A percentile compares a stretch with the other conserved stretches of the same genome.
phyloP scores from a whole-genome alignment of 2,888 invertebrate genomes.

The Drosophila pseudotalamancana region DNA sequence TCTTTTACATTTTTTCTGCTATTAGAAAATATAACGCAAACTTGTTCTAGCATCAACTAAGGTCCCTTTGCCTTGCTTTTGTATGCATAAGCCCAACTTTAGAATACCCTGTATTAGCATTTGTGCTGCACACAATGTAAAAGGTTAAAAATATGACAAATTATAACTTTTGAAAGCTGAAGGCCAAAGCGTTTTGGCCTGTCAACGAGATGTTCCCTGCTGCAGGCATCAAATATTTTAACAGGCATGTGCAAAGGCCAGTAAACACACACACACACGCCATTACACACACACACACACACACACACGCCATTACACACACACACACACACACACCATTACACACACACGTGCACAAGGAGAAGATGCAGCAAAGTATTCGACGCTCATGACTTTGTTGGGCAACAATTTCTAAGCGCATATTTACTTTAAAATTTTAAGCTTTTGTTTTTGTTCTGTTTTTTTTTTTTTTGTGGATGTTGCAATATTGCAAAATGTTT shows the following conservation, averaged over 20 bases:
- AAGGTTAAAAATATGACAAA: not conserved
- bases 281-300: slow-evolving; percentile 14
- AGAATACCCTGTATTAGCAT: not conserved
- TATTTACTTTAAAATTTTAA: slow-evolving; percentile 39
- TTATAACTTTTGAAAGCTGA: not conserved
- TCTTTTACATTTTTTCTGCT: too few species aligned
- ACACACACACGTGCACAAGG: slow-evolving; percentile 9
- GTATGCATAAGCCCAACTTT: too few species aligned
- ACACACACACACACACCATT: not conserved
- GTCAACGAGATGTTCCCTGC: slow-evolving; percentile 1
- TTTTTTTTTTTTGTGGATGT: slow-evolving; percentile 14
- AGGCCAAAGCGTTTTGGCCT: slow-evolving; percentile 19
- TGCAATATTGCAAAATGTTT: slow-evolving; percentile 17
- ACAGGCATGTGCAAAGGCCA: slow-evolving; percentile 29
- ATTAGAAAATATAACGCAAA: too few species aligned
- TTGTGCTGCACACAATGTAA: not conserved
- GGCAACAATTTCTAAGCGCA: slow-evolving; percentile 48
- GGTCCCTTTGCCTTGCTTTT: too few species aligned
- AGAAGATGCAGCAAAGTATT: slow-evolving; percentile 31
- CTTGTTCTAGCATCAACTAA: too few species aligned
- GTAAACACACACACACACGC: not conserved
- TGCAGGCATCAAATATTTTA: slow-evolving; percentile 56
- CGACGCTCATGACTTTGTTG: slow-evolving; percentile 29
- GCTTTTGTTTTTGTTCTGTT: slow-evolving; percentile 8
- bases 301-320: not conserved